These are phyloP conservation scores for Drosophila pandora DNA, from an alignment of 1,140 invertebrate species.

Conservation along the genomic window DNA sequence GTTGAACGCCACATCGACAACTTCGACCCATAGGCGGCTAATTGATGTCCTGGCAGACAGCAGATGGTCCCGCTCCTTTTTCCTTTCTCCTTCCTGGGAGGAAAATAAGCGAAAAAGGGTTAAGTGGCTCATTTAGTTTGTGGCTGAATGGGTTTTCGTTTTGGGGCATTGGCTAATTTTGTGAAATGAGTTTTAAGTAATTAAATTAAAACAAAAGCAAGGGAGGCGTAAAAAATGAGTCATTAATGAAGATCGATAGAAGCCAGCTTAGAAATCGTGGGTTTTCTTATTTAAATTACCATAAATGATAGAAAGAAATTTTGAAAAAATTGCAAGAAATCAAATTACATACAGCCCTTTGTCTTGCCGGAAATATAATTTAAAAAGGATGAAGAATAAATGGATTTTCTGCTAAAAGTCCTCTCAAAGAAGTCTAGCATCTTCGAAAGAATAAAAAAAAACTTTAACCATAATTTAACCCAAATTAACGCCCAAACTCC, in stretches of 20 bases:
- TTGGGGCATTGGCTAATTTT: conserved; percentile 53
- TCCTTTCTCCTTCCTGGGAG: conserved; percentile 2
- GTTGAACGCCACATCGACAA: conserved; percentile 67
- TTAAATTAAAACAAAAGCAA: conserved; percentile 25
- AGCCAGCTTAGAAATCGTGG: neutral
- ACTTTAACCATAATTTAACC: conserved; percentile 19
- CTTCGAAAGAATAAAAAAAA: neutral
- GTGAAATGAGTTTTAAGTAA: conserved; percentile 34
- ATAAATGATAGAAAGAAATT: too few species aligned
- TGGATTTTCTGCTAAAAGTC: neutral
- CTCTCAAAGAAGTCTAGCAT: conserved; percentile 1
- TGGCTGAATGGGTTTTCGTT: conserved; percentile 61
- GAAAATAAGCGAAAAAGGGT: conserved; percentile 50
- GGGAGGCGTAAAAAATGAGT: neutral
- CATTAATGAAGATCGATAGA: conserved; percentile 23
- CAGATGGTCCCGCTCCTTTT: conserved; percentile 32
- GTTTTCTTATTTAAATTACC: too few species aligned
- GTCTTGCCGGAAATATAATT: conserved; percentile 7
- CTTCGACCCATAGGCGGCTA: conserved; percentile 39
- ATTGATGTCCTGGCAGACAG: conserved; percentile 59
- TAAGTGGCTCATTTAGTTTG: conserved; percentile 68
- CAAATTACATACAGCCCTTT: neutral
- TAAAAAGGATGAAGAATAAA: conserved; percentile 5
- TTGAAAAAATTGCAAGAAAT: neutral
- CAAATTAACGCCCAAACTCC: conserved; percentile 13